phyloP scores from a whole-genome alignment of 2,113 vertebrate species.

The Grammomys dolichurus region DNA sequence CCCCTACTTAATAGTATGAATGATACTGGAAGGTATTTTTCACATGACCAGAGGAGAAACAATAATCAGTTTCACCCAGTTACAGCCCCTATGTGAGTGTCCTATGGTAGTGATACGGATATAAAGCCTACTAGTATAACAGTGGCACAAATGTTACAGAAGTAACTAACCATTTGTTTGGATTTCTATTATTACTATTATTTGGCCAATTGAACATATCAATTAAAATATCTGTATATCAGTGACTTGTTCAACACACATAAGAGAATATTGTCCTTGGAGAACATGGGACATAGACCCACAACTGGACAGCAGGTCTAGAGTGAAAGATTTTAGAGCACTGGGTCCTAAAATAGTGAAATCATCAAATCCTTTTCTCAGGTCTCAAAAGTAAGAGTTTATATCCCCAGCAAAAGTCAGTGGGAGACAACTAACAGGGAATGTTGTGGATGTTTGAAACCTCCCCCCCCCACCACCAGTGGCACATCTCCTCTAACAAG shows the following conservation, averaged over 20 bases:
- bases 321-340: neutral
- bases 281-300: neutral
- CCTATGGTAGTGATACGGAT: neutral
- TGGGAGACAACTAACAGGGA: neutral
- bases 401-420: neutral
- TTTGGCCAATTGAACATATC: neutral
- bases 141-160: neutral
- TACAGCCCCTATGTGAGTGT: neutral
- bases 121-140: neutral
- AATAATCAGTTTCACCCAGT: neutral
- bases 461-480: neutral
- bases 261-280: neutral
- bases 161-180: neutral
- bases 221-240: neutral
- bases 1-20: neutral
- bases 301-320: neutral
- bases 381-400: neutral
- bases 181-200: neutral
- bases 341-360: neutral
- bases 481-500: neutral
- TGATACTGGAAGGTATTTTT: neutral
- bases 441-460: neutral
- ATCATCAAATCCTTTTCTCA: neutral
- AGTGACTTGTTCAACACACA: neutral
- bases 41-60: neutral